Percentiles rank a stretch among this genome's conserved stretches.
Conservation (phyloP, 2,888 invertebrate species). For the Rhingia rostrata region DNA sequence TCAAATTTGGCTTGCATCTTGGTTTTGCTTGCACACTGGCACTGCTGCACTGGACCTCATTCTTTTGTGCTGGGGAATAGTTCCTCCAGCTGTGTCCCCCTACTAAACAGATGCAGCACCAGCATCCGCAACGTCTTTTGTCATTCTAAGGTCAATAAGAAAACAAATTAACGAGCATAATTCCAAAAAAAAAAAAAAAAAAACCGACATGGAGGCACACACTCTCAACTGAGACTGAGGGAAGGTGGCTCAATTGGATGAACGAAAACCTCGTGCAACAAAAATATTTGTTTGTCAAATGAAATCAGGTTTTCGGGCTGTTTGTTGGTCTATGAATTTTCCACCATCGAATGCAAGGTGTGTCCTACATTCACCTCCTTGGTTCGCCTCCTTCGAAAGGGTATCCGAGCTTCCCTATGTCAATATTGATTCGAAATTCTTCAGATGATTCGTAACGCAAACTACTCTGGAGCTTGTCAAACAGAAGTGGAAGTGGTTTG, state of each 20-base stretch:
- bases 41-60: slow-evolving; percentile 27
- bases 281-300: slow-evolving; percentile 71
- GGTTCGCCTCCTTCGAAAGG: not conserved
- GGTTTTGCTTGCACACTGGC: slow-evolving; percentile 42
- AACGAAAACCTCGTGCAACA: slow-evolving; percentile 32
- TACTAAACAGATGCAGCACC: slow-evolving; percentile 12
- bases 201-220: not conserved
- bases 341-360: slow-evolving; percentile 52
- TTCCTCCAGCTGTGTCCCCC: not conserved
- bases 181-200: slow-evolving; percentile 21
- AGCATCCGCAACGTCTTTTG: slow-evolving; percentile 60
- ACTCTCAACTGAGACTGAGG: not conserved
- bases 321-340: slow-evolving; percentile 68
- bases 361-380: slow-evolving; percentile 44
- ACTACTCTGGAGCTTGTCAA: slow-evolving; percentile 73
- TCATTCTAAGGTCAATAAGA: slow-evolving; percentile 71
- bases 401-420: slow-evolving; percentile 48
- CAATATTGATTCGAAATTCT: slow-evolving; percentile 72
- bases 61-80: slow-evolving; percentile 29
- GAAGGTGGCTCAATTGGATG: slow-evolving; percentile 50
- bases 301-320: slow-evolving; percentile 69
- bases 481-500: slow-evolving; percentile 73
- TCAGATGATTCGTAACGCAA: slow-evolving; percentile 71
- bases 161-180: slow-evolving; percentile 74
- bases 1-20: slow-evolving; percentile 69